Conservation (phyloP, 2,113 vertebrate species). For the Bostrychus sinensis region DNA sequence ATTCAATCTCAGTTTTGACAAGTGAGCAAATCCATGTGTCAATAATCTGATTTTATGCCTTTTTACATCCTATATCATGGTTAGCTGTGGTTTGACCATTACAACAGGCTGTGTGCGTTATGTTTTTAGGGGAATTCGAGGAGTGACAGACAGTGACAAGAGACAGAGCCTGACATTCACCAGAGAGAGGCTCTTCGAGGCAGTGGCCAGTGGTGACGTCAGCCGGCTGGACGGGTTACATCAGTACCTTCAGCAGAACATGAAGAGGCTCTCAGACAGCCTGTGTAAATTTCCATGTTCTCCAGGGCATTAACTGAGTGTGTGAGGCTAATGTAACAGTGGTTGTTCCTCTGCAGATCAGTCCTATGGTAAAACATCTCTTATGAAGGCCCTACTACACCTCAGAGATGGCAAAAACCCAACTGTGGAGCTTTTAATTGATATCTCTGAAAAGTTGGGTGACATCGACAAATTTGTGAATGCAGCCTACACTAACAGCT, state of each 20-base stretch:
- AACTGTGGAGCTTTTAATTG: conserved; percentile 84
- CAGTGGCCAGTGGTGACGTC: conserved; percentile 83
- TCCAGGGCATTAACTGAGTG: neutral
- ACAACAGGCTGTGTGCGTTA: neutral
- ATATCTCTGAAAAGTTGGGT: conserved; percentile 85
- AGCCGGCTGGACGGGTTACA: conserved; percentile 82
- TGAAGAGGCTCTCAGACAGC: conserved; percentile 86
- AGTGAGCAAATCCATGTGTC: conserved; percentile 61
- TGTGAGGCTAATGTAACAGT: neutral
- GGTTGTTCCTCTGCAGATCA: conserved; percentile 77
- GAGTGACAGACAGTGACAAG: conserved; percentile 57
- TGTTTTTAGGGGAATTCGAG: conserved; percentile 56
- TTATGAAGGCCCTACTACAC: conserved; percentile 94
- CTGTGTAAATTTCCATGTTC: conserved; percentile 81
- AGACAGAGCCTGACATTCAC: conserved; percentile 47
- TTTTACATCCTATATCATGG: neutral
- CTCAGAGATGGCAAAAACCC: conserved; percentile 85
- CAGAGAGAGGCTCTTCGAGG: conserved; percentile 84
- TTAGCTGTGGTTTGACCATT: neutral
- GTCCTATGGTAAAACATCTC: conserved; percentile 88
- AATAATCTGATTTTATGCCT: conserved; percentile 3
- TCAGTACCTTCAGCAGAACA: conserved; percentile 80
- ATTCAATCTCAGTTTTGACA: conserved; percentile 81
- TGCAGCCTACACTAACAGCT: conserved; percentile 85
- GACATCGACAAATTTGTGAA: conserved; percentile 88